phyloP scores from a whole-genome alignment of 2,113 vertebrate genomes.

The Pollachius pollachius region DNA sequence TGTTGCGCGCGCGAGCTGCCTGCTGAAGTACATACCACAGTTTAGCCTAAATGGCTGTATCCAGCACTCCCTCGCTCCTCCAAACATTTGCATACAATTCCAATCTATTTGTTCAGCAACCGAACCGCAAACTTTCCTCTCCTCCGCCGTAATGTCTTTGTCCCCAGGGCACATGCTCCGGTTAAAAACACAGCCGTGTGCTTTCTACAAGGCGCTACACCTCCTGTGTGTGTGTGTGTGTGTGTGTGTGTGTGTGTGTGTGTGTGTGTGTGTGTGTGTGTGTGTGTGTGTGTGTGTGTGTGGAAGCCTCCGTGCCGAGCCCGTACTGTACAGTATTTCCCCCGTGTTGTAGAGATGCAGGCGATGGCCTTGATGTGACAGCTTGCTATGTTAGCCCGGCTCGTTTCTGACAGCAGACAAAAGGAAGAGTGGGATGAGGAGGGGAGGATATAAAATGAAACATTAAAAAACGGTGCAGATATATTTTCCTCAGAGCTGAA shows the following conservation, averaged over 20 bases:
- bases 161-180: constrained; percentile 54
- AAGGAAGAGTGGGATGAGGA: constrained; percentile 36
- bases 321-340: no score
- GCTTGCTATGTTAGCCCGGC: constrained; percentile 69
- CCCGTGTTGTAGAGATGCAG: constrained; percentile 35
- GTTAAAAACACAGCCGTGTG: constrained; percentile 36
- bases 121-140: constrained; percentile 47
- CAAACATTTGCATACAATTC: constrained; percentile 12
- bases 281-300: constrained; percentile 31
- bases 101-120: constrained; percentile 42
- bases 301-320: constrained; percentile 34
- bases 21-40: no score
- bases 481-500: constrained; percentile 58
- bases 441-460: constrained; percentile 31
- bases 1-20: constrained; percentile 1
- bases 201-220: constrained; percentile 32
- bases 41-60: constrained; percentile 16
- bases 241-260: no score
- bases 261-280: no score
- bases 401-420: constrained; percentile 77
- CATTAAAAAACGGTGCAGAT: constrained; percentile 49
- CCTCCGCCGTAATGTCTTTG: constrained; percentile 45
- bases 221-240: constrained; percentile 27
- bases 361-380: constrained; percentile 72
- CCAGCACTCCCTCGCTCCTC: neutral